Evolutionary conservation across 2,113 vertebrate genomes (phyloP), one percentile per base, ranked within the genome.

Genomic region (Petrocephalus microphthalmus): DNA sequence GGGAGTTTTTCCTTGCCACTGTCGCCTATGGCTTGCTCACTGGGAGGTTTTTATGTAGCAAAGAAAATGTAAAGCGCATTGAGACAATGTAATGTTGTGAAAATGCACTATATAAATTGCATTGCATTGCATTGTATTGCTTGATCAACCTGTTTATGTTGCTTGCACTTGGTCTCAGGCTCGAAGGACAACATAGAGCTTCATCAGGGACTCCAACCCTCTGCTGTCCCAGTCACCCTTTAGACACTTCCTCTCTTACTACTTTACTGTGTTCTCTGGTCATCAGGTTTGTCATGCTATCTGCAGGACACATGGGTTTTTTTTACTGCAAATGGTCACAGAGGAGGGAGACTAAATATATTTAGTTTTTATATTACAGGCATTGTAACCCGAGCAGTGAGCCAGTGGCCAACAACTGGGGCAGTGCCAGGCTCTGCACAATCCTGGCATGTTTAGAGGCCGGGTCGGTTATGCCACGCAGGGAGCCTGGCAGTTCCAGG

Each of bases 311-410:
- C 33, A 45, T 47, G 42, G 2, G 42, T 47, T 49, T 33, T 45
- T 83, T 25, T 82, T 83, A 82, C n/a, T 67, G 25, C 25, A 29
- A 7, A 82, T 45, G 15, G 33, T 47, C 78, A 42, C 15, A 83
- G 81, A 83, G 37, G 37, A 83, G 37, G 81, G 47, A 83, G 45
- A 49, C 37, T 83, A 83, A 83, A 83, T 45, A 83, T 83, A 83
- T 83, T 47, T 67, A 67, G 60, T 29, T 83, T 83, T 49, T 83
- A 49, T 83, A 83, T 45, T 83, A 22, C 42, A 49, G 81, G 45
- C 20, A 49, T 83, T n/a, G 10, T 83, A 83, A 83, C 33, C 15
- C 81, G 47, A 45, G 81, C 15, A 83, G 37, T 83, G 42, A 29
- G 60, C 10, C n/a, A 29, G 60, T 4, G 60, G 60, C 60, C 60